Evolutionary conservation across 2,113 vertebrate genomes (phyloP), one percentile per base, ranked within the genome.

Genomic region (Limnothrissa miodon): DNA sequence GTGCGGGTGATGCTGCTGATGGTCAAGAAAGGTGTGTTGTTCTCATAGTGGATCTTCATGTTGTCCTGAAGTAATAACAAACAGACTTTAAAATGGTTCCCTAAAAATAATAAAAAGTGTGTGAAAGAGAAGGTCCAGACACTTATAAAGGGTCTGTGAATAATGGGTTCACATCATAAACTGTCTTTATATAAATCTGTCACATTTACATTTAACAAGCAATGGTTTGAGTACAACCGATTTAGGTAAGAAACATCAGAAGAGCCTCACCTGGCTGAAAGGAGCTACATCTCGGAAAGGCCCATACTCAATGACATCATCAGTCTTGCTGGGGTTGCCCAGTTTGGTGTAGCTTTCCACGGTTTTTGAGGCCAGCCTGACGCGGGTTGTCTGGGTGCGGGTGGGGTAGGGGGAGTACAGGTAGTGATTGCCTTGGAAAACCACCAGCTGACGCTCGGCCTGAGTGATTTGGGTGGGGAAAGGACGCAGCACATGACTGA

Each of bases 371-470:
- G 98, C 95, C 79, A 99, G 92, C 53, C 97, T 97, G 81, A 99
- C 95, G 0, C 96, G 96, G 6, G 95, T 98, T 0, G 93, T 98
- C 91, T 99, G 97, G 83, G 93, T 95, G 87, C 95, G 97, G 29
- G 96, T 97, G 44, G 94, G 91, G 79, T 99, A 99, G 0, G 97
- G 98, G 0, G 97, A 97, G 89, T 96, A 99, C 90, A 98, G 93
- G 88, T 99, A 99, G 89, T 99, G 98, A 94, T 97, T 99, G 56
- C 97, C 97, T 89, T 99, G 97, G 82, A 99, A 99, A 45, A 99
- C 95, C 81, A 99, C 98, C 88, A 99, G 95, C 93, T 99, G 98
- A 8, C 97, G 96, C 92, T 99, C 98, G 0, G 97, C 96, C 84
- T 99, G 98, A 5, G 96, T 97, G 91, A 99, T 97, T 80, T 99